phyloP scores from a whole-genome alignment of 2,797 vertebrate genomes.

The Taenioides sp. region DNA sequence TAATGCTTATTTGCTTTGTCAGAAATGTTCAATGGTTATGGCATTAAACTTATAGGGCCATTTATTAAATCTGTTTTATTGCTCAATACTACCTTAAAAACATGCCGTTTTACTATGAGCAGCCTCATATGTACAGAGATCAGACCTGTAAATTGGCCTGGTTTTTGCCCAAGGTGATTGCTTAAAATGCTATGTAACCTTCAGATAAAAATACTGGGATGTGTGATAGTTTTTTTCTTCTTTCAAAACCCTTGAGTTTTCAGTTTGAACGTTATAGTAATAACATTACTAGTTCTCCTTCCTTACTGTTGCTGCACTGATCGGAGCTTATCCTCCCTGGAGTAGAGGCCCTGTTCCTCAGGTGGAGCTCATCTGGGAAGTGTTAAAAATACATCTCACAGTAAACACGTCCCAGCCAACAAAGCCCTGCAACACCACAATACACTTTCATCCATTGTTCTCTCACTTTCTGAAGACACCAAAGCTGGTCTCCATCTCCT shows the following conservation, averaged over 20 bases:
- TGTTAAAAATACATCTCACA: slow-evolving; percentile 67
- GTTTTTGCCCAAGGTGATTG: no score
- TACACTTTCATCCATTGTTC: slow-evolving; percentile 30
- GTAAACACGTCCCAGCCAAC: slow-evolving; percentile 57
- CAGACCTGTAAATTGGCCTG: no score
- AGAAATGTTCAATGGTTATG: no score
- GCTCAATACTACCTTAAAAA: no score
- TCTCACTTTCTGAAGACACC: slow-evolving; percentile 14
- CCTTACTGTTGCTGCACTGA: slow-evolving; percentile 43
- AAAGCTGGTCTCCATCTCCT: slow-evolving; percentile 45
- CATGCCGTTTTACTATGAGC: no score
- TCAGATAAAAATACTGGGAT: background rate
- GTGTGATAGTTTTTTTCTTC: background rate
- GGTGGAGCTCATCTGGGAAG: slow-evolving; percentile 57
- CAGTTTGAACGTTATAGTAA: slow-evolving; percentile 20
- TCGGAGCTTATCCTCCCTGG: slow-evolving; percentile 53
- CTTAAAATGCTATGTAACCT: background rate
- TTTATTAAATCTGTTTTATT: no score
- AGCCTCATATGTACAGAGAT: no score
- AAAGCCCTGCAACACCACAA: slow-evolving; percentile 43
- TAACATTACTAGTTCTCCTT: slow-evolving; percentile 23
- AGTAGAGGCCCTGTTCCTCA: slow-evolving; percentile 59
- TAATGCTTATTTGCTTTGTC: no score
- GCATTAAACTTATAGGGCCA: no score
- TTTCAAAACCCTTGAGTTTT: slow-evolving; percentile 18